Evolutionary conservation across 2,797 vertebrate species (phyloP).

Genomic region (Sparidentex hasta): DNA sequence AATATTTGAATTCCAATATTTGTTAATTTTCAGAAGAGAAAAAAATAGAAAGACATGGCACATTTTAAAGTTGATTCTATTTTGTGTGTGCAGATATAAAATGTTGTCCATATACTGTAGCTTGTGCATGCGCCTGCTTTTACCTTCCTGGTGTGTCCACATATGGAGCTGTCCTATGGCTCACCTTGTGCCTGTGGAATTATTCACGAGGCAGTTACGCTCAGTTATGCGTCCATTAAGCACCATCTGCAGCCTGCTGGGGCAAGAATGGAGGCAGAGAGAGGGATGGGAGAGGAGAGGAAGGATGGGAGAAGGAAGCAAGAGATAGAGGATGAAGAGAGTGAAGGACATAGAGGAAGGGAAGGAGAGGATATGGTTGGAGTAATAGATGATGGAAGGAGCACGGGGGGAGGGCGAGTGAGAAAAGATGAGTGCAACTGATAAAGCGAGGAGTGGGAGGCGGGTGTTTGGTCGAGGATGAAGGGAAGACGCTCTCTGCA

Average conservation of each 20-base stretch:
- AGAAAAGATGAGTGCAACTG: slow-evolving; percentile 41
- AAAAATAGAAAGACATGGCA: neutral
- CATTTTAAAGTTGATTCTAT: neutral
- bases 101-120: neutral
- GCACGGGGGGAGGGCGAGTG: neutral
- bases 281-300: slow-evolving; percentile 6
- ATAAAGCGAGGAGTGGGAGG: slow-evolving; percentile 38
- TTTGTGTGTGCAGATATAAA: neutral
- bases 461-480: slow-evolving; percentile 7
- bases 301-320: slow-evolving; percentile 11
- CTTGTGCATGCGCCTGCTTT: neutral
- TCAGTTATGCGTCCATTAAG: slow-evolving; percentile 75
- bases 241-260: slow-evolving; percentile 69
- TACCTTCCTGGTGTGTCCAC: slow-evolving; percentile 28
- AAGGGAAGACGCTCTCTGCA: slow-evolving; percentile 13
- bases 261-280: slow-evolving; percentile 34
- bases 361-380: slow-evolving; percentile 13
- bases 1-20: neutral
- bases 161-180: slow-evolving; percentile 61
- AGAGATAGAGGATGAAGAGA: slow-evolving; percentile 16
- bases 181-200: slow-evolving; percentile 73
- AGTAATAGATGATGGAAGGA: slow-evolving; percentile 37
- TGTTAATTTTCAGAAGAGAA: neutral
- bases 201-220: slow-evolving; percentile 76
- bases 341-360: neutral